These are phyloP conservation scores for Chlamydotis undulata DNA, from an alignment of 2,113 vertebrate genomes.

Conservation along the genomic window DNA sequence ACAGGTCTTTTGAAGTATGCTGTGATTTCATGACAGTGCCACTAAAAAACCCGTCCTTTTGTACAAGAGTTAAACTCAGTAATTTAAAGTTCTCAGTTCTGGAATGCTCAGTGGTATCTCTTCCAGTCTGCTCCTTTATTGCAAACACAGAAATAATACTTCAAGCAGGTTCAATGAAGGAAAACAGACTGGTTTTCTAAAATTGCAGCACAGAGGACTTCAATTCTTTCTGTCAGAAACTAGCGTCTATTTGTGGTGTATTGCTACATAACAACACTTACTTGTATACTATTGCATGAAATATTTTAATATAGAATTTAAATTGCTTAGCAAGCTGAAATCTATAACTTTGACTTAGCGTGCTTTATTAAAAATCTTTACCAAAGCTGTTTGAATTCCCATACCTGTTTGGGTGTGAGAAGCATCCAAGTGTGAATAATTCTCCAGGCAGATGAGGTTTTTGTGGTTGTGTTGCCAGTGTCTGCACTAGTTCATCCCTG, in stretches of 20 bases:
- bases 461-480: background rate
- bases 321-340: background rate
- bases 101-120: background rate
- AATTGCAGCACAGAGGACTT: background rate
- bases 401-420: background rate
- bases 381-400: background rate
- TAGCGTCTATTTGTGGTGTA: background rate
- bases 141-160: background rate
- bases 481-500: background rate
- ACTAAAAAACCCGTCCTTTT: background rate
- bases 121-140: background rate
- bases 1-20: background rate
- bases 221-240: background rate
- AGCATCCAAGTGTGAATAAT: background rate
- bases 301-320: background rate
- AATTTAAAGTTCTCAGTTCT: background rate
- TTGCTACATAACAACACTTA: background rate
- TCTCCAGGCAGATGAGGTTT: background rate
- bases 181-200: background rate
- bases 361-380: background rate
- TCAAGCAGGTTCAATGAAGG: background rate
- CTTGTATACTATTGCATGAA: background rate
- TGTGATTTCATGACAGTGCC: background rate
- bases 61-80: background rate
- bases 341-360: background rate